These are phyloP conservation scores for Epinephelus awoara DNA, from an alignment of 2,797 vertebrate species.

Conservation along the genomic window DNA sequence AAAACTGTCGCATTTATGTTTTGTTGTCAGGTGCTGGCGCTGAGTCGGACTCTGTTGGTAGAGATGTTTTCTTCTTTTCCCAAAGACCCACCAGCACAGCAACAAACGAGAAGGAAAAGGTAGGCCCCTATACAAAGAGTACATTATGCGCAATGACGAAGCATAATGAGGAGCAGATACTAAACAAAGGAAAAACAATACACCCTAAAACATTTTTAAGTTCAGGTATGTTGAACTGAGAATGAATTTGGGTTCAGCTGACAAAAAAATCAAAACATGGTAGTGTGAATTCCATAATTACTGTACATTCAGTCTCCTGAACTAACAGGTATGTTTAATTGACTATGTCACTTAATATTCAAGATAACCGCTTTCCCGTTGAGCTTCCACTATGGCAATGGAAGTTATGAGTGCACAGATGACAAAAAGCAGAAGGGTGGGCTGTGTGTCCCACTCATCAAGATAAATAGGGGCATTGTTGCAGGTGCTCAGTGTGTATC, in stretches of 20 bases:
- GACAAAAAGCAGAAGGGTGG: background rate
- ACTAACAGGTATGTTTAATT: background rate
- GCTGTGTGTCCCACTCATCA: background rate
- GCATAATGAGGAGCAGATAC: background rate
- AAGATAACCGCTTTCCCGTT: background rate
- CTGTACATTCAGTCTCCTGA: background rate
- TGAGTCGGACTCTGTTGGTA: background rate
- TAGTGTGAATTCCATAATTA: background rate
- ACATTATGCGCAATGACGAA: background rate
- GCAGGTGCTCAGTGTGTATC: background rate
- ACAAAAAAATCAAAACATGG: background rate
- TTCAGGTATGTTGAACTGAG: background rate
- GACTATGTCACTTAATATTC: background rate
- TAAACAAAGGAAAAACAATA: background rate
- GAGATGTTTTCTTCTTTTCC: conserved; percentile 68
- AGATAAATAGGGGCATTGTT: background rate
- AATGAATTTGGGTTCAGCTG: background rate
- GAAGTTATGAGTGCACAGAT: background rate
- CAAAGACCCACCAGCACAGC: conserved; percentile 28
- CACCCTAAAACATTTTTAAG: background rate
- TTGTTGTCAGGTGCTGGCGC: conserved; percentile 51
- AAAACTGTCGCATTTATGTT: background rate
- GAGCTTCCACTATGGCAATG: background rate
- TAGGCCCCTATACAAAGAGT: conserved; percentile 14
- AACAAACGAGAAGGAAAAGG: conserved; percentile 61